Base-by-base conservation (phyloP, 1,140 invertebrate genomes). In the Lepidotrigona ventralis region DNA sequence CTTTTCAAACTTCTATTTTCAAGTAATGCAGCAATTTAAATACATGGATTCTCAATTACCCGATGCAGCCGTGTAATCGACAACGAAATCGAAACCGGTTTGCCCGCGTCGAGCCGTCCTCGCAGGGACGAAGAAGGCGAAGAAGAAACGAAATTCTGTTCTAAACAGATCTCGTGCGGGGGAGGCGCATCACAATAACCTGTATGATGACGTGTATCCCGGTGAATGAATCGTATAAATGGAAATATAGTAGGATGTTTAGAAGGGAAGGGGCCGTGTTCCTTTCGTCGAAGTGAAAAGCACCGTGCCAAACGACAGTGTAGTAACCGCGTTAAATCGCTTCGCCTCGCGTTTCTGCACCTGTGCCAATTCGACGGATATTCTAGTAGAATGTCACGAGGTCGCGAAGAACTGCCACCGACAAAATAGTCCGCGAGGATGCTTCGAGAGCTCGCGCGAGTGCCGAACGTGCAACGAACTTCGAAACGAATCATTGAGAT, bases 381-480 rank as follows among this genome's bases (percentile, higher is more conserved):
- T 90, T 85, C 77, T 85, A 74, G 84, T 88, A 79, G 79, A 88
- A 81, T 87, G 83, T 85, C 84, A 87, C 83, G 69, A 84, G 81
- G 81, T 79, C 63, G 56, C 33, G 66, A 9, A 39, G 66, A 68
- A 8, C 39, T 46, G 39, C 9, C 6, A 46, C 6, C 29, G 66
- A 58, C 29, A 77, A 88, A 79, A 82, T 82, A 82, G 64, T 68
- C 53, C 26, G 29, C 29, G 53, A 73, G 68, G 51, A 53, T 51
- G 60, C n/a, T 69, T 39, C 51, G 39, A 72, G 70, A 54, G 17
- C 51, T 12, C 1, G 0, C 17, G 11, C 29, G 64, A 12, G 33
- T 68, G 29, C 9, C 58, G 23, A 23, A 19, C 6, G 19, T 6
- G 12, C 11, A 21, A 46, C 33, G 39, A 46, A 8, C 66, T 39